Evolutionary conservation across 2,797 vertebrate species (phyloP).

Genomic region (Remorina albescens): DNA sequence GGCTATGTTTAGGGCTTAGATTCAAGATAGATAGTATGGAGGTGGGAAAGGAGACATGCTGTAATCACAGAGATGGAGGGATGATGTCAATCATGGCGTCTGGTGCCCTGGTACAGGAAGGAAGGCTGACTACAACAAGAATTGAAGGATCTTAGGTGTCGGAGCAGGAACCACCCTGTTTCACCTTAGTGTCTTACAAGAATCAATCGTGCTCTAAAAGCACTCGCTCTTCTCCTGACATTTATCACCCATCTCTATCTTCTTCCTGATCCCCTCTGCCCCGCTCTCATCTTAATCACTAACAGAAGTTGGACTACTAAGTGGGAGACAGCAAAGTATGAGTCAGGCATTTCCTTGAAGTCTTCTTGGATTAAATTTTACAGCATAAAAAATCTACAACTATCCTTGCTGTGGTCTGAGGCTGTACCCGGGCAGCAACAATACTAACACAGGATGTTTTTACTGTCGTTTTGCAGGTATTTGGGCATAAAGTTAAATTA

Average conservation of each 20-base stretch:
- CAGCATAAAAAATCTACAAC: neutral
- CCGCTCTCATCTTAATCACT: constrained; percentile 61
- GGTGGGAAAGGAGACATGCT: constrained; percentile 55
- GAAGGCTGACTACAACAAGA: constrained; percentile 32
- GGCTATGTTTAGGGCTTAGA: constrained; percentile 51
- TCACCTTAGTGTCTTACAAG: constrained; percentile 49
- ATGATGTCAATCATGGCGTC: constrained; percentile 63
- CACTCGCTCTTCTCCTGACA: constrained; percentile 54
- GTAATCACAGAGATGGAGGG: constrained; percentile 68
- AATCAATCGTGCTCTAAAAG: constrained; percentile 68
- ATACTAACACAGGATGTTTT: neutral
- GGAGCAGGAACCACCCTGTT: constrained; percentile 57
- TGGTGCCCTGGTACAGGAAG: constrained; percentile 31
- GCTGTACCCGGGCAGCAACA: neutral
- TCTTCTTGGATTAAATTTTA: neutral
- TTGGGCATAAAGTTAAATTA: neutral
- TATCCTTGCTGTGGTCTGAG: neutral
- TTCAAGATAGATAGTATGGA: constrained; percentile 59
- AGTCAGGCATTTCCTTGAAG: constrained; percentile 31
- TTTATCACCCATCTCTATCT: constrained; percentile 67
- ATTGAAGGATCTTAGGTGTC: constrained; percentile 69
- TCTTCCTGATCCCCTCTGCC: constrained; percentile 62
- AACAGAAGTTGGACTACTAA: constrained; percentile 44
- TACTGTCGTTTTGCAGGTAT: neutral
- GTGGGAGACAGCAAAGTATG: constrained; percentile 15